Conservation (phyloP, 2,113 vertebrate genomes). For the Brachyistius frenatus region DNA sequence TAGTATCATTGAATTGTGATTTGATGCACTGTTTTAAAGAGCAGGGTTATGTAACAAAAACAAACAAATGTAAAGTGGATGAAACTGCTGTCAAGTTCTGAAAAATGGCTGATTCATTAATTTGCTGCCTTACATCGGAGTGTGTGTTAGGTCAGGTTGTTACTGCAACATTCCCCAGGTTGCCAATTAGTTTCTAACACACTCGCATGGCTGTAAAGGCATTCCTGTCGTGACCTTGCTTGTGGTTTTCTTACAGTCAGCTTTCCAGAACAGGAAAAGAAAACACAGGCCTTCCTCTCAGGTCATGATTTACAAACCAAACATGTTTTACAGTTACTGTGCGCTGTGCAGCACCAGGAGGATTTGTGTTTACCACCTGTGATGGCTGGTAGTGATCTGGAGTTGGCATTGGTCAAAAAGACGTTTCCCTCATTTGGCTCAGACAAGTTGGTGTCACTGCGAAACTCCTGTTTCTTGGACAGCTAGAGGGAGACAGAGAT, state of each 20-base stretch:
- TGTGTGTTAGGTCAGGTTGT: conserved; percentile 6
- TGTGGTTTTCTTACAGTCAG: conserved; percentile 3
- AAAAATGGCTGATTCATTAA: neutral
- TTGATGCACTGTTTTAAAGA: conserved; percentile 10
- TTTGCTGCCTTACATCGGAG: conserved; percentile 3
- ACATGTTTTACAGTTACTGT: neutral
- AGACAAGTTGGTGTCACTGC: conserved; percentile 96
- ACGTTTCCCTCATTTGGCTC: conserved; percentile 86
- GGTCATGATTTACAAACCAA: neutral
- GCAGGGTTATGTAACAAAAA: conserved; percentile 25
- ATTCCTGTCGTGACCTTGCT: conserved; percentile 8
- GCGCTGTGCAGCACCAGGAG: neutral
- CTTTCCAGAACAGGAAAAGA: neutral
- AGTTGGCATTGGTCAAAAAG: conserved; percentile 81
- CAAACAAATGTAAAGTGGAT: conserved; percentile 17
- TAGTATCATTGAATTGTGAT: conserved; percentile 23
- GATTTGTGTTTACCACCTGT: conserved; percentile 83
- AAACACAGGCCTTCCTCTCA: neutral
- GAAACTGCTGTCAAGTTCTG: conserved; percentile 1
- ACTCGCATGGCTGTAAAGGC: neutral
- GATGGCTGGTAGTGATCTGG: conserved; percentile 95
- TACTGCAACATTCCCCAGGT: neutral
- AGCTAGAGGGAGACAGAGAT: conserved; percentile 84
- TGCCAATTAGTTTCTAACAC: neutral
- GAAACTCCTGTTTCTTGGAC: conserved; percentile 96